Base-by-base conservation (phyloP, 2,113 vertebrate genomes). In the Tragulus kanchil region DNA sequence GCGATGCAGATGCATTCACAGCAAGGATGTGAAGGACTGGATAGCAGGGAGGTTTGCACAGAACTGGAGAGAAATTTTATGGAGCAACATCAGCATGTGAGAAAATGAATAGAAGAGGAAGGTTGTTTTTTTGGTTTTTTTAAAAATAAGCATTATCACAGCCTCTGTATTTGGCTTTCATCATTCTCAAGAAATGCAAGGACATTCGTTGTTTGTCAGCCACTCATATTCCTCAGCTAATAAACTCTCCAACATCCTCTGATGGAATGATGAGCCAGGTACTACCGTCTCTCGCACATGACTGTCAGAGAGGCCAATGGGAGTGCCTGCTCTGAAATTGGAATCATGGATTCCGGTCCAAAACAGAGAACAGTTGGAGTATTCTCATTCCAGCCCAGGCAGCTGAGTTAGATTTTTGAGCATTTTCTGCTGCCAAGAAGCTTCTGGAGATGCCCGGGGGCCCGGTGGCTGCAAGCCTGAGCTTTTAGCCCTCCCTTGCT, bases 351-450 rank as follows among this genome's bases (percentile, higher is more conserved):
- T 81, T 85, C 25, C 2, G 21, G 65, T n/a, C 67, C 84, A 7
- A 84, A 84, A 83, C 61, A 15, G 11, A 88, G 10, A 84, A 88
- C 79, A 54, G 52, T 52, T 93, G 93, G 67, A 96, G 56, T 65
- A 45, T 94, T 94, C 85, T 96, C 92, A 54, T 96, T 97, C 87
- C 62, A 97, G 87, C 85, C 36, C 17, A 58, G 59, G 92, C 92
- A 94, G 67, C 95, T 91, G 83, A 79, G 85, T 50, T 25, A 96
- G 56, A 54, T n/a, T 69, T 93, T 71, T 83, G 61, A 96, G 71
- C 73, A 21, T 69, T 79, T 86, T 86, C 79, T 58, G 88, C 95
- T 95, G 90, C 94, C 93, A 96, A 79, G 75, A 96, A 81, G 54
- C 45, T 97, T 95, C 79, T 78, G 52, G 90, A 95, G 75, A 69